Base-by-base conservation (phyloP, 2,113 vertebrate genomes). In the Ranitomeya imitator region DNA sequence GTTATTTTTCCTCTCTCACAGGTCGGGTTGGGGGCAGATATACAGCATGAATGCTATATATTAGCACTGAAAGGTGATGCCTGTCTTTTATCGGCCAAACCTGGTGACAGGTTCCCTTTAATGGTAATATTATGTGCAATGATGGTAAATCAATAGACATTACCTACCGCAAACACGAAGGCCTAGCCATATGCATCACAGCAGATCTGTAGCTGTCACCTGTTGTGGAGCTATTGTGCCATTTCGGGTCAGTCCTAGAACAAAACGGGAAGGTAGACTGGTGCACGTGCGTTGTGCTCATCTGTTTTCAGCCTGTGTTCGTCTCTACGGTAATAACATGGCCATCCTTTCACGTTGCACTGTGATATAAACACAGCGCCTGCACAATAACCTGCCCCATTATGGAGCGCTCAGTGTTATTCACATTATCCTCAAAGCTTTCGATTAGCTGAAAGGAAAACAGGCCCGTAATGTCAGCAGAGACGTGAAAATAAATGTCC, bases 211-310 rank as follows among this genome's bases (percentile, higher is more conserved):
- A 74, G 37, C n/a, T n/a, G n/a, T n/a, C n/a, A n/a, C n/a, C n/a
- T n/a, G n/a, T n/a, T n/a, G n/a, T n/a, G n/a, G n/a, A n/a, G n/a
- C 19, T 76, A 11, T 71, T 59, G n/a, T 26, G 55, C 78, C 60
- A 80, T 59, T 59, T 59, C 26, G 55, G 78, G 26, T 7, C 23
- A 59, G 21, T 31, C 16, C 55, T 80, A n/a, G 55, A 80, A 31
- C n/a, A 80, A 31, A 80, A 57, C 78, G 31, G 78, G 55, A 80
- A 80, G 78, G 78, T 12, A 7, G 57, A 23, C 15, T 59, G 57
- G n/a, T 15, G n/a, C 2, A 59, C 13, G 11, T 15, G 77, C 13
- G n/a, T 16, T 59, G 6, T 80, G 55, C 26, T 60, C 18, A 2
- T 51, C 18, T 63, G 63, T 3, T 21, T 37, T 51, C 31, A 45